A percentile compares a stretch with the other conserved stretches of the same genome.
Conservation (phyloP, 2,797 vertebrate species). For the Hozukius guyotensis region DNA sequence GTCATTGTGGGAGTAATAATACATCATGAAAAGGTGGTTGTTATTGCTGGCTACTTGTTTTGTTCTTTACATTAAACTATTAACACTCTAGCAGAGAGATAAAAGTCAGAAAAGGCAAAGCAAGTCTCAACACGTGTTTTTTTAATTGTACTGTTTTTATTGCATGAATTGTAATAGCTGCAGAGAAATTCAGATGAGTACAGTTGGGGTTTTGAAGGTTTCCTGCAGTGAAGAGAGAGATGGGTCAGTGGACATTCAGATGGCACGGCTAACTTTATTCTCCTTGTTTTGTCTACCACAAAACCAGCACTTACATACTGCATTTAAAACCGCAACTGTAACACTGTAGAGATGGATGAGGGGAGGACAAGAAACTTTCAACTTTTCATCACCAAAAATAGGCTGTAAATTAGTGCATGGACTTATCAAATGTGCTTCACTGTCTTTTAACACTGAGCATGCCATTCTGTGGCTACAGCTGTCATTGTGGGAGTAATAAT, state of each 20-base stretch:
- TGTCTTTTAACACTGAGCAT: conserved; percentile 1
- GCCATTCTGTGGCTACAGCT: conserved; percentile 18
- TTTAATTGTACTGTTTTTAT: conserved; percentile 82
- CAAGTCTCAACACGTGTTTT: conserved; percentile 11
- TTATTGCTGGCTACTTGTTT: conserved; percentile 65
- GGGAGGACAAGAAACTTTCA: neutral
- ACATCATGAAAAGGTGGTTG: conserved; percentile 3
- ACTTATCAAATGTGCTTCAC: conserved; percentile 51
- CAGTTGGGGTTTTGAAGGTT: conserved; percentile 47
- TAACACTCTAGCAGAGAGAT: neutral
- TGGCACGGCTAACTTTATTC: conserved; percentile 54
- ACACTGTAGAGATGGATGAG: neutral
- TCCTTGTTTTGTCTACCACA: conserved; percentile 35
- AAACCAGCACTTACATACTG: conserved; percentile 65
- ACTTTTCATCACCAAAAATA: conserved; percentile 5
- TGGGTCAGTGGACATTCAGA: conserved; percentile 68
- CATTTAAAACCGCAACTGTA: conserved; percentile 55
- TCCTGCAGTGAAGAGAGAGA: conserved; percentile 54
- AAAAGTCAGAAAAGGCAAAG: neutral
- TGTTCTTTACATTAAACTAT: neutral
- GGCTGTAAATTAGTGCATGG: conserved; percentile 2
- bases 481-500: conserved; percentile 2
- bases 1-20: neutral
- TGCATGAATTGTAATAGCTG: conserved; percentile 83
- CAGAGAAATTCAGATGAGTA: conserved; percentile 75